Evolutionary conservation across 1,140 invertebrate species (phyloP).

Genomic region (Drosophila repletoides): DNA sequence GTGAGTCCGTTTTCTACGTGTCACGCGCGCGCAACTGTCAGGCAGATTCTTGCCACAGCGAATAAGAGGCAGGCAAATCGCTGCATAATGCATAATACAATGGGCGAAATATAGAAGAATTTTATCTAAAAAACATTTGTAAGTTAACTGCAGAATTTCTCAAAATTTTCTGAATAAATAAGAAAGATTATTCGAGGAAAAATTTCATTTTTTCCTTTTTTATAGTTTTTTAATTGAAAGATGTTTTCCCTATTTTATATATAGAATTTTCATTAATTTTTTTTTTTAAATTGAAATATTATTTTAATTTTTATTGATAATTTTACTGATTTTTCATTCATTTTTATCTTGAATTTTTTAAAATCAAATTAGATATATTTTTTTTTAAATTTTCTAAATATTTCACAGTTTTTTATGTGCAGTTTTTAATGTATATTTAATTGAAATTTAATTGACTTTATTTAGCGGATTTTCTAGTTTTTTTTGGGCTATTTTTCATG

Average conservation of each 20-base stretch:
- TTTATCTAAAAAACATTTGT: no score
- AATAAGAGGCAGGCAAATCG: background rate
- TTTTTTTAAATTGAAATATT: background rate
- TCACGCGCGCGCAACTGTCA: slow-evolving; percentile 46
- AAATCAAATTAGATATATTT: background rate
- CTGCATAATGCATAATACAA: background rate
- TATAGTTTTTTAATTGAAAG: no score
- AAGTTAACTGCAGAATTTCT: no score
- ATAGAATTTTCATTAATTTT: no score
- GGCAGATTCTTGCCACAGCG: background rate
- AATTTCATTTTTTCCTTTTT: no score
- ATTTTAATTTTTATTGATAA: background rate
- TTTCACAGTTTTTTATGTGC: no score
- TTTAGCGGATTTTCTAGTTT: no score
- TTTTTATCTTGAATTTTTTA: background rate
- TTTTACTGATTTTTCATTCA: background rate
- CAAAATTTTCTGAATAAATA: no score
- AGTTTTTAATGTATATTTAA: no score
- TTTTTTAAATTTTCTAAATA: background rate
- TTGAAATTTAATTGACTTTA: background rate
- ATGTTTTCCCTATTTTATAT: no score
- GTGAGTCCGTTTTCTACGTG: slow-evolving; percentile 45
- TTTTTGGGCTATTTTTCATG: background rate
- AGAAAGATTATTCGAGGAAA: no score
- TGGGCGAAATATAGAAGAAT: no score